phyloP scores from a whole-genome alignment of 2,888 invertebrate species.

The Hyalella azteca region DNA sequence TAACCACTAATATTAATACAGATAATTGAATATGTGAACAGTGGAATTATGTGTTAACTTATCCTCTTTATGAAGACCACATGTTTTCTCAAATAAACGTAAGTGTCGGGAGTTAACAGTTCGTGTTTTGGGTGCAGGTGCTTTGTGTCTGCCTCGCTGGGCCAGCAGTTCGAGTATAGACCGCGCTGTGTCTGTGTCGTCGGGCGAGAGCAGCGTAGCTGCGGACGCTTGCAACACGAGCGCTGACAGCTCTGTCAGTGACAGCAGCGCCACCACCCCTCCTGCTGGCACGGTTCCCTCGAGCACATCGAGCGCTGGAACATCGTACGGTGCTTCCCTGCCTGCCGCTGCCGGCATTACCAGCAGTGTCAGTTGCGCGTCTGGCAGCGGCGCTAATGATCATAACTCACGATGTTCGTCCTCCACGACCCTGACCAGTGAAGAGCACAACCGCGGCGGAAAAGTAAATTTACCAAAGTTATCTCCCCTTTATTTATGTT shows the following conservation, averaged over 20 bases:
- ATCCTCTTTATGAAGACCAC: no score
- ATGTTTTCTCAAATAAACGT: no score
- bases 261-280: neutral
- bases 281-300: neutral
- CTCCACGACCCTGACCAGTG: slow-evolving; percentile 51
- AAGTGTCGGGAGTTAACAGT: no score
- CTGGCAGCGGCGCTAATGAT: slow-evolving; percentile 15
- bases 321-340: neutral
- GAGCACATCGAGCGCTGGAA: no score
- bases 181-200: slow-evolving; percentile 39
- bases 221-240: slow-evolving; percentile 25
- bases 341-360: neutral
- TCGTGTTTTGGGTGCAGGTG: slow-evolving; percentile 67
- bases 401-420: slow-evolving; percentile 53
- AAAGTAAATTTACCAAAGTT: slow-evolving; percentile 31
- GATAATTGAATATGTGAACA: no score
- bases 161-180: slow-evolving; percentile 64
- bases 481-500: no score
- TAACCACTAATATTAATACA: no score
- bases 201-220: neutral
- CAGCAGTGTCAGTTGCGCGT: slow-evolving; percentile 18
- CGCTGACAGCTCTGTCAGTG: neutral
- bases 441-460: slow-evolving; percentile 51
- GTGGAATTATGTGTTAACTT: no score
- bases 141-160: slow-evolving; percentile 83